Conservation (phyloP, 2,888 invertebrate species). For the Invenusta paracnida region DNA sequence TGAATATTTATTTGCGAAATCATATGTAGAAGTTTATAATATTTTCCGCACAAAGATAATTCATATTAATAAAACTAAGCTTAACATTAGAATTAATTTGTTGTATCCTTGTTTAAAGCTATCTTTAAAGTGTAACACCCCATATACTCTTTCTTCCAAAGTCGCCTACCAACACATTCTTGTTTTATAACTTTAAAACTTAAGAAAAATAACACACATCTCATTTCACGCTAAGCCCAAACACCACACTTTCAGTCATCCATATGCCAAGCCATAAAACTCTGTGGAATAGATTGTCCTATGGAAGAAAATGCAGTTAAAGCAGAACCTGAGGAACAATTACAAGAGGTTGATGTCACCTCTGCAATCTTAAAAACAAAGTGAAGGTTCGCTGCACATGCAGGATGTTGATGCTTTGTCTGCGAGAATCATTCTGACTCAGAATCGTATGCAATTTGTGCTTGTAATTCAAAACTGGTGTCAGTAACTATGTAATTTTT, state of each 20-base stretch:
- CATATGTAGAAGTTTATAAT: no score
- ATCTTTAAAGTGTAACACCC: neutral
- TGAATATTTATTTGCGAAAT: no score
- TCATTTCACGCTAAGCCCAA: neutral
- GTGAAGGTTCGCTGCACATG: neutral
- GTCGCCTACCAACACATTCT: neutral
- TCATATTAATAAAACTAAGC: no score
- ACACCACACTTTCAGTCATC: neutral
- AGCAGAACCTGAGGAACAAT: no score
- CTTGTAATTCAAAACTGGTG: neutral
- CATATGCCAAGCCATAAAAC: neutral
- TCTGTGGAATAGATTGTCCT: neutral
- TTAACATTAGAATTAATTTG: no score
- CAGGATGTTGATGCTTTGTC: neutral
- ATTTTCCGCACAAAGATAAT: neutral
- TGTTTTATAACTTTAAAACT: no score
- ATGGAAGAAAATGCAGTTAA: neutral
- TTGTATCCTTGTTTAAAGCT: no score
- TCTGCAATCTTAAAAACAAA: neutral
- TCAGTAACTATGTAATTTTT: neutral
- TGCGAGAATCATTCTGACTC: neutral
- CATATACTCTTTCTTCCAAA: no score
- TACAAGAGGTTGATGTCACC: neutral
- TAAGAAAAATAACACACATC: neutral
- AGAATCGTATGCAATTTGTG: neutral